Evolutionary conservation across 2,888 invertebrate species (phyloP), one percentile per base, ranked within the genome.

Genomic region (Tenthredo notha): DNA sequence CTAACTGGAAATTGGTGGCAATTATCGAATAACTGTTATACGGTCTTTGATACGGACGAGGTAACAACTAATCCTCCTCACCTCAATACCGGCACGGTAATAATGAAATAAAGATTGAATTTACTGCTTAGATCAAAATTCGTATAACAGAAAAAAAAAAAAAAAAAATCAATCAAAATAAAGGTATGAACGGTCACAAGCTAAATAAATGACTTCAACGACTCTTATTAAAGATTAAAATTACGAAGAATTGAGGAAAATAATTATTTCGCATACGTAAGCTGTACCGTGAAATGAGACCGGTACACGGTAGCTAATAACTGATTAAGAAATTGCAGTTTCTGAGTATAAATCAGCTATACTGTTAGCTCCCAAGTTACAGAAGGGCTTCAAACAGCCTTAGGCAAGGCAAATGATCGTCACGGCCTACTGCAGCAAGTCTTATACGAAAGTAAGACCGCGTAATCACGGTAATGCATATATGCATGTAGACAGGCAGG

Each of bases 1-100:
- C 47, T 21, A 25, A n/a, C 9, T 72, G 80, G 40, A 80, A 80
- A 80, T 80, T 61, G 10, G 4, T 40, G 80, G 21, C 61, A 80
- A 80, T 80, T 80, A 61, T 80, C 58, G 61, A 61, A 80, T 80
- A 80, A 80, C 80, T 58, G 80, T 80, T 80, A 61, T 37, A 40
- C 61, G 80, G 43, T 61, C 18, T 40, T 40, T 21, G 18, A 77
- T 54, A 77, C 77, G 77, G 50, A 54, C 50, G 50, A 29, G 77
- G 43, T 12, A 43, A 40, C 77, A 77, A 29, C 50, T 54, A 29
- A 77, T 77, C 9, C 54, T 33, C 29, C n/a, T 77, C 15, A 77
- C 40, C 15, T 54, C 54, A n/a, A 50, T 29, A 54, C 50, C n/a
- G 18, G 18, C 29, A 21, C 25, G 58, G 29, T 21, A 80, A 61